Conservation (phyloP, 2,113 vertebrate species). For the Brachypteracias leptosomus region DNA sequence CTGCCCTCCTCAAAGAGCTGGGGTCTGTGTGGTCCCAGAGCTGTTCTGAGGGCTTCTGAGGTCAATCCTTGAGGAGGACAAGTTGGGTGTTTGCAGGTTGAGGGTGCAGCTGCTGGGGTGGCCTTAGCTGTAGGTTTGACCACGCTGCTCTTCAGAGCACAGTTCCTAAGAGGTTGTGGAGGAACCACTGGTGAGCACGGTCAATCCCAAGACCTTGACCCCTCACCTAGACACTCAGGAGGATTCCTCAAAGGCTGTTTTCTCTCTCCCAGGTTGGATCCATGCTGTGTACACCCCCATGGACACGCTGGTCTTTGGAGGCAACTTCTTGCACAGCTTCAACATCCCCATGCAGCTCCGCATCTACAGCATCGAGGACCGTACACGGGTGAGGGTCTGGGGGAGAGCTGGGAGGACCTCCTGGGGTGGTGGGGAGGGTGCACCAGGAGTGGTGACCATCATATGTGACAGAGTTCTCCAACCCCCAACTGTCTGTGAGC, state of each 20-base stretch:
- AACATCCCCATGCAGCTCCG: conserved; percentile 99
- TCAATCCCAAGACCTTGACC: not conserved
- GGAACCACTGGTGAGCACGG: not conserved
- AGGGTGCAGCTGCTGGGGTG: too few relatives aligned
- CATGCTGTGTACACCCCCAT: conserved; percentile 98
- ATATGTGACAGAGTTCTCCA: not conserved
- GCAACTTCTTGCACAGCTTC: conserved; percentile 98
- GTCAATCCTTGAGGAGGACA: too few relatives aligned
- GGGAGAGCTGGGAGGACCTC: not conserved
- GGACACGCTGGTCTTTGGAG: conserved; percentile 95
- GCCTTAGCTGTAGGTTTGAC: too few relatives aligned
- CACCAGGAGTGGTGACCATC: not conserved
- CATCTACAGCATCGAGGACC: conserved; percentile 96
- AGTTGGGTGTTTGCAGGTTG: too few relatives aligned
- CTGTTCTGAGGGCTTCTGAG: too few relatives aligned
- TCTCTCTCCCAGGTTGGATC: conserved; percentile 87
- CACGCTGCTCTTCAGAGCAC: too few relatives aligned
- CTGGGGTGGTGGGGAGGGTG: too few relatives aligned
- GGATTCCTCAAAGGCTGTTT: not conserved
- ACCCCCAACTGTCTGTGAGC: not conserved
- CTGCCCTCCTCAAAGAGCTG: too few relatives aligned
- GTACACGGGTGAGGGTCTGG: conserved; percentile 84
- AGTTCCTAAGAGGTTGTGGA: not conserved
- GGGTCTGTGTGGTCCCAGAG: too few relatives aligned
- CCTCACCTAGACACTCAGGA: not conserved